Conservation (phyloP, 2,797 vertebrate species). For the Schizothorax lantsangensis region DNA sequence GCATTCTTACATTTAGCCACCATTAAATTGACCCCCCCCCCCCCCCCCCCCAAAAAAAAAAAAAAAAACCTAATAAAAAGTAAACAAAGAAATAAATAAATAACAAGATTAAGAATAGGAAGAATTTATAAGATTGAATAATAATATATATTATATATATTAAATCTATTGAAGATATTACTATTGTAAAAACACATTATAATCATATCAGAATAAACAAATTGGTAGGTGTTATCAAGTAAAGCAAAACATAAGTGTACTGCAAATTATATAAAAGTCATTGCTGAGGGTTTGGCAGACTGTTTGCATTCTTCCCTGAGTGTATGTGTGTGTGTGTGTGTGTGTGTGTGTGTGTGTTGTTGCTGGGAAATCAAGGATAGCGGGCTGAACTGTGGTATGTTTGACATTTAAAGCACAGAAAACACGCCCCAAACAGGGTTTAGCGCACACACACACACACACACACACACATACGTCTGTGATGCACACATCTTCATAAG, state of each 20-base stretch:
- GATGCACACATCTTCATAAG: slow-evolving; percentile 19
- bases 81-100: too few species aligned
- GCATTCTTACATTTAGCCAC: neutral
- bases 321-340: neutral
- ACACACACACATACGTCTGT: slow-evolving; percentile 30
- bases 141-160: too few species aligned
- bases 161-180: neutral
- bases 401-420: slow-evolving; percentile 15
- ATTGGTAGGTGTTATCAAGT: neutral
- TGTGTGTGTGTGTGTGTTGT: neutral
- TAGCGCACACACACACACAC: slow-evolving; percentile 27
- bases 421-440: slow-evolving; percentile 6
- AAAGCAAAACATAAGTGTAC: neutral
- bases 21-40: neutral
- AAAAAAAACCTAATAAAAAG: neutral
- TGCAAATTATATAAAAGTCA: neutral
- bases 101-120: too few species aligned
- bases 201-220: neutral
- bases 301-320: neutral
- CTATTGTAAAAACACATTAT: neutral
- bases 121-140: too few species aligned
- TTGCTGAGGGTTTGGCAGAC: neutral
- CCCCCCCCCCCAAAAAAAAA: too few species aligned
- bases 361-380: neutral
- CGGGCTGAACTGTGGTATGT: neutral